Conservation (phyloP, 1,140 invertebrate genomes). For the Papilio dardanus region DNA sequence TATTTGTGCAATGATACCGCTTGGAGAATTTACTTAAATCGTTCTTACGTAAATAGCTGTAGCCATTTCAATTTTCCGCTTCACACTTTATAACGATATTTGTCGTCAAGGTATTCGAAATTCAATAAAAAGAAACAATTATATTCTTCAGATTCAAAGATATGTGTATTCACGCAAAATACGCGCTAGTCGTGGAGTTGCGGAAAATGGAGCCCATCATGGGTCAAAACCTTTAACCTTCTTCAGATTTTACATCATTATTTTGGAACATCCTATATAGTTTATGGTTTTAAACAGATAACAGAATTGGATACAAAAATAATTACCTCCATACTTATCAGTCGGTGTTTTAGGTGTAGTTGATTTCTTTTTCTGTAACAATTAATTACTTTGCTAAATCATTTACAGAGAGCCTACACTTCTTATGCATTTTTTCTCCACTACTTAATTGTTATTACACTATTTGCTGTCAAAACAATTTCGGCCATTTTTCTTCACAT, state of each 20-base stretch:
- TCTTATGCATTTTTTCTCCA: too few species aligned
- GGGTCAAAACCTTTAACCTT: too few species aligned
- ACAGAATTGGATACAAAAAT: slow-evolving; percentile 2
- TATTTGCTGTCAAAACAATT: too few species aligned
- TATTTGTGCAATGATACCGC: neutral
- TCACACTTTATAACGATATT: slow-evolving; percentile 17
- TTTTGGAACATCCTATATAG: neutral
- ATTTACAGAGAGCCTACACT: too few species aligned
- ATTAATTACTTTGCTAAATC: neutral
- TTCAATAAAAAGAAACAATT: neutral
- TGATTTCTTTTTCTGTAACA: slow-evolving; percentile 59
- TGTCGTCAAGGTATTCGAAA: neutral
- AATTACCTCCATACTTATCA: slow-evolving; percentile 57
- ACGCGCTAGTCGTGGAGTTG: too few species aligned
- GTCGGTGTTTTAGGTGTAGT: slow-evolving; percentile 43
- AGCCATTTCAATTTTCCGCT: neutral
- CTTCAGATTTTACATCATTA: neutral
- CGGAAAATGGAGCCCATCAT: too few species aligned
- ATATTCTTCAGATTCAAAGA: too few species aligned
- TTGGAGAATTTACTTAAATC: neutral
- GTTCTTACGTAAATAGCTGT: neutral
- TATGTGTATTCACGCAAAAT: too few species aligned
- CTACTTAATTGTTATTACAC: too few species aligned
- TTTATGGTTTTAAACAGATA: neutral
- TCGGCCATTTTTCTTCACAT: too few species aligned